Percentiles rank a stretch among this genome's conserved stretches.
Conservation (phyloP, 2,888 invertebrate species). For the Dynastes hyllus region DNA sequence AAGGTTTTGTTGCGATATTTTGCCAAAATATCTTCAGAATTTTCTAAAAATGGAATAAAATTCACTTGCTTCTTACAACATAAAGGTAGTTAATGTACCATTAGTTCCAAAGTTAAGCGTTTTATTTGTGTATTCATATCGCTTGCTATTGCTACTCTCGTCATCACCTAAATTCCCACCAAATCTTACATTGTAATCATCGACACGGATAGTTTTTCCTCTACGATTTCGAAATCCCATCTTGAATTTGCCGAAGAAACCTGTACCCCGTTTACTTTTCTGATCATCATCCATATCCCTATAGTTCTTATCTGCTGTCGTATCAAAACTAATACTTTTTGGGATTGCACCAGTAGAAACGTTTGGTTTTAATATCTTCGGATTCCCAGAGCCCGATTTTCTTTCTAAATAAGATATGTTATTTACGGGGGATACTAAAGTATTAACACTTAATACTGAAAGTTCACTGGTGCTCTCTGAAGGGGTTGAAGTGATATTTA, state of each 20-base stretch:
- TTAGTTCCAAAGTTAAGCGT: conserved; percentile 34
- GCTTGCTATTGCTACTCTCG: conserved; percentile 46
- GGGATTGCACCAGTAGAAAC: conserved; percentile 88
- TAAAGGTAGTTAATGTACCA: conserved; percentile 4
- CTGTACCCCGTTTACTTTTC: conserved; percentile 74
- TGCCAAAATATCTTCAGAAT: conserved; percentile 93
- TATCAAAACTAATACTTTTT: conserved; percentile 93
- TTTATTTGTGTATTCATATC: conserved; percentile 35
- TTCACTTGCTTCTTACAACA: neutral
- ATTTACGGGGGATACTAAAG: conserved; percentile 54
- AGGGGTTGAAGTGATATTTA: conserved; percentile 67
- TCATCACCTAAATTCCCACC: conserved; percentile 56
- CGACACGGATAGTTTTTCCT: conserved; percentile 73
- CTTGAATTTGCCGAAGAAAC: conserved; percentile 80
- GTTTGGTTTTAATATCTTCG: conserved; percentile 69
- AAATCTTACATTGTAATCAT: conserved; percentile 67
- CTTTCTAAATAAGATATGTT: conserved; percentile 49
- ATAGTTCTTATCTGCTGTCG: conserved; percentile 88
- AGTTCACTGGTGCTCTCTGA: conserved; percentile 67
- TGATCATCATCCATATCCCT: conserved; percentile 76
- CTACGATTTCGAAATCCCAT: conserved; percentile 79
- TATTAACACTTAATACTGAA: conserved; percentile 63
- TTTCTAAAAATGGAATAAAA: conserved; percentile 73
- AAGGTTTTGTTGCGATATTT: conserved; percentile 81
- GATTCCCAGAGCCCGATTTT: conserved; percentile 52